Base-by-base conservation (phyloP, 2,888 invertebrate genomes). In the Drosophila mercatorum region DNA sequence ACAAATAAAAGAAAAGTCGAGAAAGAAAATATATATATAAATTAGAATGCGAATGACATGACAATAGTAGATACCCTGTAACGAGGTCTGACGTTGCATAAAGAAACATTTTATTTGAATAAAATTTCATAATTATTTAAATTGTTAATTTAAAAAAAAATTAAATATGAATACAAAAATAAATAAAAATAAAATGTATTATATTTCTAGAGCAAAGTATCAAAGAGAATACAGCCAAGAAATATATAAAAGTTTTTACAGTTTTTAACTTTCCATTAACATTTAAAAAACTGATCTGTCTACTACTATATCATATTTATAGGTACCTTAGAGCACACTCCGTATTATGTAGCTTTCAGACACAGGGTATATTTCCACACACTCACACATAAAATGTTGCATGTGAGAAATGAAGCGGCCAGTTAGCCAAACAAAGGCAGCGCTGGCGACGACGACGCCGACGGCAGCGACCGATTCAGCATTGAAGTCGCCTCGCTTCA, bases 391-490 rank as follows among this genome's bases (percentile, higher is more conserved):
- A 36, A 17, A 51, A 60, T 71, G 80, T 79, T 75, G 75, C 75
- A 79, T 70, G 72, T 43, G 60, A 36, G 76, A 66, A 78, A 65
- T 40, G 43, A 72, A 78, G 68, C 66, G 56, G 59, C 57, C 52
- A 60, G 60, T 68, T 72, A 46, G 68, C 61, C 76, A 63, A 69
- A 76, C 79, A 76, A 70, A 78, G 70, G 61, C 78, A 62, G 53
- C 61, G n/a, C 17, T 60, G 58, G 34, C 22, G 8, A 22, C 44
- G 40, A 6, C 78, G 72, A 12, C 38, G 38, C 4, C 38, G 38
- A 68, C 72, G 69, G 57, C 73, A 61, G 58, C 51, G 38, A 11
- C 41, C 47, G 51, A 65, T 75, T 60, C 64, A 76, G 47, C 78
- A 73, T 64, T 78, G 68, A 78, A 75, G 62, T 44, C 49, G 44